Conservation (phyloP, 2,888 invertebrate species). For the Labia minor region DNA sequence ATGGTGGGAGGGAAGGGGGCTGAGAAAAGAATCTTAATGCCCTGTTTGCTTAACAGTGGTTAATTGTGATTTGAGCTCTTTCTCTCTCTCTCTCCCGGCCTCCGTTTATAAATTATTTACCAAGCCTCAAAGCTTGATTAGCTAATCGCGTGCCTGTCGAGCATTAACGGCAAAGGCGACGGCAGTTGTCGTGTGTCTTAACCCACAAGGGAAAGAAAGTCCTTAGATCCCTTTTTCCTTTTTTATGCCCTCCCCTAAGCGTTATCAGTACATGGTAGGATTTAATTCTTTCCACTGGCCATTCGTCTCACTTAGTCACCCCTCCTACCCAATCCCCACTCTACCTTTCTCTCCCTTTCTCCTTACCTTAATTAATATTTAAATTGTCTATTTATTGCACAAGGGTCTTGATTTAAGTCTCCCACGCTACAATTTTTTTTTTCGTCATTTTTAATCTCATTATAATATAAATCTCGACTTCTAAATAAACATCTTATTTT, state of each 20-base stretch:
- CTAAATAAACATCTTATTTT: not conserved
- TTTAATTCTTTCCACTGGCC: not conserved
- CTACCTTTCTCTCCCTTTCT: not conserved
- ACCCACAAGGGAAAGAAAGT: not conserved
- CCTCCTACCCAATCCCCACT: not conserved
- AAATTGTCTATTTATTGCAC: conserved; percentile 1
- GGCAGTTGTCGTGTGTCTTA: not conserved
- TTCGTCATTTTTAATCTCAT: not conserved
- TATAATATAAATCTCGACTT: not conserved
- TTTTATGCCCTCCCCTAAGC: not conserved
- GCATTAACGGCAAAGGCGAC: conserved; percentile 4
- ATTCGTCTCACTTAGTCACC: not conserved
- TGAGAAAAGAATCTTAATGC: not conserved
- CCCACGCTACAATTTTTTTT: too few species aligned
- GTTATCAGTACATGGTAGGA: not conserved
- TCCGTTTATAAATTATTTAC: conserved; percentile 9
- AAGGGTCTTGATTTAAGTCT: not conserved
- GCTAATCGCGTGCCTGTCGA: not conserved
- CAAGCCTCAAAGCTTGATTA: not conserved
- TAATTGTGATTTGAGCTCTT: conserved; percentile 7
- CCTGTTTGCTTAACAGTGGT: conserved; percentile 7
- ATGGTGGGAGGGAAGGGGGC: not conserved
- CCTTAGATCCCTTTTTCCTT: not conserved
- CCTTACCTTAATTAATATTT: not conserved
- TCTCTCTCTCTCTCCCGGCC: not conserved